Evolutionary conservation across 2,797 vertebrate genomes (phyloP).

Genomic region (Myotis planiceps): DNA sequence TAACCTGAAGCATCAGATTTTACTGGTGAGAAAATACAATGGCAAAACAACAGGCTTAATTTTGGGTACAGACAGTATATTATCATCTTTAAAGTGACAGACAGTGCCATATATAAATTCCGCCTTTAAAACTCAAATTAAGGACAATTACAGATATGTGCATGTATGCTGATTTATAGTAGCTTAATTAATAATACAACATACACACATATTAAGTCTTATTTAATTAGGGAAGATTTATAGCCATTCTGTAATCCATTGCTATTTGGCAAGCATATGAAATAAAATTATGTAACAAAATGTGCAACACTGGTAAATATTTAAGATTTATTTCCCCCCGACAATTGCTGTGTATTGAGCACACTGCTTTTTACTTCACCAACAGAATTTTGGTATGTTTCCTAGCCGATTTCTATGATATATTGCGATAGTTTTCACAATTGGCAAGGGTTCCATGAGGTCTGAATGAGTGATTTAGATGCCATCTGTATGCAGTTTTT

Average conservation of each 20-base stretch:
- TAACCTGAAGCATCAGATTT: neutral
- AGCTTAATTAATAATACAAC: neutral
- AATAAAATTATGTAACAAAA: neutral
- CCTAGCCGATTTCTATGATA: neutral
- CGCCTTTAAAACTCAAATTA: neutral
- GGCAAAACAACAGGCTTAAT: neutral
- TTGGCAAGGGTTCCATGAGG: neutral
- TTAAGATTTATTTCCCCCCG: neutral
- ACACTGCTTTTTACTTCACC: neutral
- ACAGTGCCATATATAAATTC: neutral
- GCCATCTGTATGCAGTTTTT: neutral
- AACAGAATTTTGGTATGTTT: neutral
- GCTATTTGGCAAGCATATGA: neutral
- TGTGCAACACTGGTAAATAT: neutral
- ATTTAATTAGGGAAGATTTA: neutral
- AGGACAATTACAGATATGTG: neutral
- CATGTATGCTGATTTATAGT: neutral
- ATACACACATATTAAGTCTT: neutral
- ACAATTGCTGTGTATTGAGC: neutral
- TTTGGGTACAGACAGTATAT: neutral
- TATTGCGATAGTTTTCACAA: neutral
- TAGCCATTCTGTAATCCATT: neutral
- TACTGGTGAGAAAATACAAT: neutral
- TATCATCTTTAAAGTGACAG: neutral
- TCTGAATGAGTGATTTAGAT: neutral